A percentile compares a stretch with the other conserved stretches of the same genome.
phyloP scores from a whole-genome alignment of 2,113 vertebrate genomes.

The Triplophysa dalaica region DNA sequence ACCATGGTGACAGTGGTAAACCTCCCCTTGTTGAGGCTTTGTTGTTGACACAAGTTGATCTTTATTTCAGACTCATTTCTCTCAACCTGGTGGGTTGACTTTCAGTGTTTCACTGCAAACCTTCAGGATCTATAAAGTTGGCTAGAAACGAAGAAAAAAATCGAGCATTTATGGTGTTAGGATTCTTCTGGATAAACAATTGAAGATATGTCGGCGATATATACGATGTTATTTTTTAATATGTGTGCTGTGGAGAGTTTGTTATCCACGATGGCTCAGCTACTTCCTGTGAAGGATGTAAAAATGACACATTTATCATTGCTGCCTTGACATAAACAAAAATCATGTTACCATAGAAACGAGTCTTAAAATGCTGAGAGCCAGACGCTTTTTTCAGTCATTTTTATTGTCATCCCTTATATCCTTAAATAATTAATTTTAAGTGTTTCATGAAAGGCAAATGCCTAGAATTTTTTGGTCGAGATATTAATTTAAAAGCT shows the following conservation, averaged over 20 bases:
- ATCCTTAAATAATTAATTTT: too few species aligned
- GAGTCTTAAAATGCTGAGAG: background rate
- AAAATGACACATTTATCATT: background rate
- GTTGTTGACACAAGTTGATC: background rate
- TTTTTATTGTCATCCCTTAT: too few species aligned
- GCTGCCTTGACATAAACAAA: background rate
- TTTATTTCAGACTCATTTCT: background rate
- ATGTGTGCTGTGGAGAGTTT: background rate
- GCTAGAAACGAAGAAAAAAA: background rate
- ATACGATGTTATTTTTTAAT: background rate
- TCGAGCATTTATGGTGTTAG: background rate
- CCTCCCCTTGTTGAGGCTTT: background rate
- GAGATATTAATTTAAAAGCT: too few species aligned
- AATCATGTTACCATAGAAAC: background rate
- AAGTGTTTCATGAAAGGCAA: too few species aligned
- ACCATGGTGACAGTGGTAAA: slow-evolving; percentile 24
- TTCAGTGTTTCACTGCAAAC: background rate
- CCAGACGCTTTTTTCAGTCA: background rate
- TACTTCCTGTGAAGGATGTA: background rate
- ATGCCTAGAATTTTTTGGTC: too few species aligned
- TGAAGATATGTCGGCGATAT: background rate
- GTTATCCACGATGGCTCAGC: background rate
- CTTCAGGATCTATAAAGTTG: background rate
- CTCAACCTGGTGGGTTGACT: background rate
- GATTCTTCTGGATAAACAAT: background rate